Evolutionary conservation across 2,113 vertebrate species (phyloP).

Genomic region (Edolisoma coerulescens): DNA sequence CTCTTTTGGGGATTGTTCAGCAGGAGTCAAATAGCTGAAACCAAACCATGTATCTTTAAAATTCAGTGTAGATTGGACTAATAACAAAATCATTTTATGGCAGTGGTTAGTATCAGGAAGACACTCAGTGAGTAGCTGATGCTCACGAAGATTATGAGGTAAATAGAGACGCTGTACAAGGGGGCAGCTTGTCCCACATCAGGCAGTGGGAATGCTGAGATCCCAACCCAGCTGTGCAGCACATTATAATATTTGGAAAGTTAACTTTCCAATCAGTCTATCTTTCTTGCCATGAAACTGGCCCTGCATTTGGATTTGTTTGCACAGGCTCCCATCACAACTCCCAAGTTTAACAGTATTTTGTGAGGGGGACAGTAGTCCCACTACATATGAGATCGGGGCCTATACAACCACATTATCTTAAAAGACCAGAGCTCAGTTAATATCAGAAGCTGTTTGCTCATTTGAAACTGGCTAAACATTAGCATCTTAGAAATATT

Average conservation of each 20-base stretch:
- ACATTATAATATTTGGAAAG: background rate
- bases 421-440: conserved; percentile 29
- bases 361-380: background rate
- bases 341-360: background rate
- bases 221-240: background rate
- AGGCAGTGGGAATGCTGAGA: accelerated
- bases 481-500: conserved; percentile 57
- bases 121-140: background rate
- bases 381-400: background rate
- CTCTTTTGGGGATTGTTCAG: background rate
- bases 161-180: background rate
- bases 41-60: background rate
- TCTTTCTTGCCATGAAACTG: background rate
- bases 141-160: background rate
- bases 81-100: background rate
- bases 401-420: conserved; percentile 13
- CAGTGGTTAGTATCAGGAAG: background rate
- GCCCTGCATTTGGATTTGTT: background rate
- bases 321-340: background rate
- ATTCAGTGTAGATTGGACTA: background rate
- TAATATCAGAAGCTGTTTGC: background rate
- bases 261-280: background rate
- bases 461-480: conserved; percentile 44
- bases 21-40: background rate
- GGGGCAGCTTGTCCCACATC: background rate